phyloP scores from a whole-genome alignment of 1,140 invertebrate species.

The Steinernema feltiae region DNA sequence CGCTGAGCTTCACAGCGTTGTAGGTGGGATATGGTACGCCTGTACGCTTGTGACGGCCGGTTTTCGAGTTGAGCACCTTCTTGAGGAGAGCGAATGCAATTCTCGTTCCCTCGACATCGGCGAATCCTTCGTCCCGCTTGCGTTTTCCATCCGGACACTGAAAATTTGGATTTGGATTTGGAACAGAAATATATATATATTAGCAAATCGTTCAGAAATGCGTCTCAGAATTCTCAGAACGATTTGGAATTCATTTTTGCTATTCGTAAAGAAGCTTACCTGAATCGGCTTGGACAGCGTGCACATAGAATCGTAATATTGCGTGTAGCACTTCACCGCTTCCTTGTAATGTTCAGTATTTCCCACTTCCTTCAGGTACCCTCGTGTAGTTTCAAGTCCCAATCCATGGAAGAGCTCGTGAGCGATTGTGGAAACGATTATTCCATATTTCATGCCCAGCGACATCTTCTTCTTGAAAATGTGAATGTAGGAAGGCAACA shows the following conservation, averaged over 20 bases:
- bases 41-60: background rate
- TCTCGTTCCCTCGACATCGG: background rate
- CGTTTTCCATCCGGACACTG: background rate
- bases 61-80: background rate
- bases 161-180: too few relatives aligned
- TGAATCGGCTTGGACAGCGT: background rate
- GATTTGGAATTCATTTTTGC: background rate
- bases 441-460: background rate
- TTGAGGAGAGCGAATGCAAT: background rate
- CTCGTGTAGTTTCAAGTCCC: background rate
- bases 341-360: background rate
- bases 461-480: background rate
- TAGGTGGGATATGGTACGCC: background rate
- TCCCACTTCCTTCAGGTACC: background rate
- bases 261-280: background rate
- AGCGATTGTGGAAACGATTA: background rate
- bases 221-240: too few relatives aligned
- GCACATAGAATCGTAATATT: background rate
- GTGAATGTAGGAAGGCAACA: background rate
- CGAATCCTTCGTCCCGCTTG: background rate
- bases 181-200: background rate
- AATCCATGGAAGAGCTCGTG: background rate
- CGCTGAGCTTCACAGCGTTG: background rate
- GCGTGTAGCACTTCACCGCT: background rate
- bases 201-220: too few relatives aligned